Percentiles rank a stretch among this genome's conserved stretches.
Conservation (phyloP, 2,113 vertebrate genomes). For the Solea solea region DNA sequence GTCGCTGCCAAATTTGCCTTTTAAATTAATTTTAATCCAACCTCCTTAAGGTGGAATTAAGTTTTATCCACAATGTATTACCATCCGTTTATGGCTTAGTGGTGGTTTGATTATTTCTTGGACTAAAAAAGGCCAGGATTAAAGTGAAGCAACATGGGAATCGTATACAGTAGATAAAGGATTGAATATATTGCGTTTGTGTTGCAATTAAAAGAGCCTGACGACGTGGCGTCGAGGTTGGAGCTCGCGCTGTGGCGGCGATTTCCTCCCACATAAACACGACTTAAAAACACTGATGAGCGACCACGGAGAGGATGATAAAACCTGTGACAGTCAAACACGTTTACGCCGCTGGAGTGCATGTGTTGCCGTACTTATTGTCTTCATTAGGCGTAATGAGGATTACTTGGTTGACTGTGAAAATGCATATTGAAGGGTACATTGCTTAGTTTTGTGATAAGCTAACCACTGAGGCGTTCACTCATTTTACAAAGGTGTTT, state of each 20-base stretch:
- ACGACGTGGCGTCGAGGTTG: too few relatives aligned
- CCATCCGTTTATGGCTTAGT: slow-evolving; percentile 2
- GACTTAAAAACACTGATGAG: too few relatives aligned
- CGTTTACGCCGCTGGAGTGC: neutral
- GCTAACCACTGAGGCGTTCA: too few relatives aligned
- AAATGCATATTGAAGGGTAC: neutral
- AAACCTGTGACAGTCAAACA: slow-evolving; percentile 7
- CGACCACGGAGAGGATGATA: slow-evolving; percentile 6
- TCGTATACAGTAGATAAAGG: slow-evolving; percentile 10
- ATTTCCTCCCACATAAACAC: neutral
- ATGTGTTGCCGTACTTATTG: neutral
- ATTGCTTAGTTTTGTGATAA: too few relatives aligned
- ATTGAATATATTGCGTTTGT: too few relatives aligned
- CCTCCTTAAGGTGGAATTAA: slow-evolving; percentile 3
- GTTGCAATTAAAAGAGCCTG: too few relatives aligned
- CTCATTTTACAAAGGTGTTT: too few relatives aligned
- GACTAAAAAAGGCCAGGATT: neutral
- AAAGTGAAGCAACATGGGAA: slow-evolving; percentile 11
- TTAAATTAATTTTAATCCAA: neutral
- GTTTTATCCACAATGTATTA: slow-evolving; percentile 24
- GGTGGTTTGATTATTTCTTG: neutral
- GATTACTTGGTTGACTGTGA: slow-evolving; percentile 10
- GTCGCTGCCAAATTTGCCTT: neutral
- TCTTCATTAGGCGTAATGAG: slow-evolving; percentile 43
- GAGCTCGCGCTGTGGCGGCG: neutral